These are phyloP conservation scores for Esox niger DNA, from an alignment of 2,113 vertebrate genomes.

Conservation along the genomic window DNA sequence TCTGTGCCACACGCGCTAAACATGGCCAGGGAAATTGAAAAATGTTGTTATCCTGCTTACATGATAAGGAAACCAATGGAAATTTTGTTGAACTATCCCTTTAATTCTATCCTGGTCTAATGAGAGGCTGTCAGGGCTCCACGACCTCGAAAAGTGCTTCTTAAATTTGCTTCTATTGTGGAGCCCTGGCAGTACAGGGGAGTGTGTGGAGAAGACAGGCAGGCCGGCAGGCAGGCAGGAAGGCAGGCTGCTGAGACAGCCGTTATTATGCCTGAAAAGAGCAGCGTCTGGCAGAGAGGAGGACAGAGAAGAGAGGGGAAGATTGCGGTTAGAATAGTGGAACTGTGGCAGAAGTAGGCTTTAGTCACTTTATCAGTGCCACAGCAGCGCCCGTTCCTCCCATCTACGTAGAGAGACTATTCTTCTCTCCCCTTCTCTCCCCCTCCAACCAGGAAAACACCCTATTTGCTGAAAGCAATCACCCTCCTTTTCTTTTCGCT, in stretches of 20 bases:
- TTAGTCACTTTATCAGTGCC: constrained; percentile 74
- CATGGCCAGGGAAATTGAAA: too few species aligned
- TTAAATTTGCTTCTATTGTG: constrained; percentile 54
- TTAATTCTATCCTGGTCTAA: constrained; percentile 42
- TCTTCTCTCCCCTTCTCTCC: constrained; percentile 42
- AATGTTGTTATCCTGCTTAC: too few species aligned
- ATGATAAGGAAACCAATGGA: too few species aligned
- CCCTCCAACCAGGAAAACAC: constrained; percentile 54
- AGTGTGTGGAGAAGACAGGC: constrained; percentile 1
- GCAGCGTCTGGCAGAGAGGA: constrained; percentile 55
- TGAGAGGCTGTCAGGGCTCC: constrained; percentile 66
- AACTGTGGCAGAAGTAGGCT: constrained; percentile 65
- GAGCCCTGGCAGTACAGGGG: constrained; percentile 24
- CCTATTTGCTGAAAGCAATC: constrained; percentile 59
- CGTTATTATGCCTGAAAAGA: constrained; percentile 62
- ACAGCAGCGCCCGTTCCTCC: constrained; percentile 53
- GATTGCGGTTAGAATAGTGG: constrained; percentile 67
- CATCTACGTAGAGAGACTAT: constrained; percentile 60
- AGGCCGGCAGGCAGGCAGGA: background rate
- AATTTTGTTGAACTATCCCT: background rate
- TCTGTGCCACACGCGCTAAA: too few species aligned
- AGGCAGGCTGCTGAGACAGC: constrained; percentile 32
- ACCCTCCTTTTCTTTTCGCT: constrained; percentile 11
- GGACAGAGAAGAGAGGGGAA: constrained; percentile 45
- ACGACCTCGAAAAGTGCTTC: constrained; percentile 50